Evolutionary conservation across 2,797 vertebrate species (phyloP).

Genomic region (Silurus aristotelis): DNA sequence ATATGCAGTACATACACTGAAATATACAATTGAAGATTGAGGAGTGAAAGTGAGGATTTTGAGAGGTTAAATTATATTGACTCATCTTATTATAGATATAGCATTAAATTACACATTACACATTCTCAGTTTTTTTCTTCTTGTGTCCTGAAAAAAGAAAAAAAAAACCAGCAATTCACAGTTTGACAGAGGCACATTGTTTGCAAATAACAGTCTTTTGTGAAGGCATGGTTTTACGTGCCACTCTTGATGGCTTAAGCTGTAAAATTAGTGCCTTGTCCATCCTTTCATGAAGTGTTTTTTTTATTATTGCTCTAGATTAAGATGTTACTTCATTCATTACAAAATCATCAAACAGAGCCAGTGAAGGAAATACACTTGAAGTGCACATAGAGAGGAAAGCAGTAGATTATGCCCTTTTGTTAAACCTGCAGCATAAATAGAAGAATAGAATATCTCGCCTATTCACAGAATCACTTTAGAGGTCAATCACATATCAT

Average conservation of each 20-base stretch:
- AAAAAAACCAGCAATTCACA: not conserved
- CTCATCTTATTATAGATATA: not conserved
- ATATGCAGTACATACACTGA: not conserved
- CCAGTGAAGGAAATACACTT: conserved; percentile 18
- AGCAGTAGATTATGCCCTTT: not conserved
- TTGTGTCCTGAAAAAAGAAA: not conserved
- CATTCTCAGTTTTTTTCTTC: not conserved
- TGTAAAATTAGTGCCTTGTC: conserved; percentile 44
- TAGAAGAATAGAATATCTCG: not conserved
- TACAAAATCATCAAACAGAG: conserved; percentile 38
- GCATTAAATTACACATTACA: not conserved
- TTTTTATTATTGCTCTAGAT: conserved; percentile 34
- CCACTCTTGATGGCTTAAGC: conserved; percentile 30
- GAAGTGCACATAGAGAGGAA: conserved; percentile 7
- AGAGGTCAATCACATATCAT: not conserved
- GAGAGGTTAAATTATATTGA: not conserved
- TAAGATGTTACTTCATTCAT: conserved; percentile 35
- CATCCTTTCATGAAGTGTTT: conserved; percentile 40
- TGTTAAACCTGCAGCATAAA: not conserved
- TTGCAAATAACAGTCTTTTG: conserved; percentile 31
- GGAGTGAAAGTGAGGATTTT: not conserved
- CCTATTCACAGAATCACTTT: not conserved
- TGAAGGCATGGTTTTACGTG: conserved; percentile 33
- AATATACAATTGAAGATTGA: not conserved
- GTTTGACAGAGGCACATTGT: conserved; percentile 31